Evolutionary conservation across 1,140 invertebrate species (phyloP), one percentile per base, ranked within the genome.

Genomic region (Pseudobourletiella spinata): DNA sequence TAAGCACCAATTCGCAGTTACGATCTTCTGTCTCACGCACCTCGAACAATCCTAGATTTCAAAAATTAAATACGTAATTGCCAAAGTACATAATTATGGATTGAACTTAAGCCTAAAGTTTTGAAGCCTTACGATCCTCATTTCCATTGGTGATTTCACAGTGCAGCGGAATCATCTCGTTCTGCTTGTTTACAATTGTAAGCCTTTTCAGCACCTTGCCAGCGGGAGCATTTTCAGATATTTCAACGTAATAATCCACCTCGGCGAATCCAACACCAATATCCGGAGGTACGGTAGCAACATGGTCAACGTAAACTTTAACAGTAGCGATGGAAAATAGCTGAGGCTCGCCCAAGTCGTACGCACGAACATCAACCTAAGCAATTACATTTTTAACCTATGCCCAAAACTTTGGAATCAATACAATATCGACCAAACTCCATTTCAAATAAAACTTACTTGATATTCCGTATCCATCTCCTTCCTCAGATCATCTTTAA

Each of bases 401-500:
- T n/a, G n/a, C n/a, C n/a, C n/a, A n/a, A n/a, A n/a, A n/a, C n/a
- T n/a, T n/a, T n/a, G n/a, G 42, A 74, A 71, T 68, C 35, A 42
- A 14, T 42, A 18, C 18, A 42, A 18, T 14, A 18, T 42, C 35
- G 18, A 42, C 35, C 14, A 18, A 39, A 11, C 32, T 39, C n/a
- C 32, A 39, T 39, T 39, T 39, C 32, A 39, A 11, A n/a, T 6
- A 18, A 39, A 24, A 56, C 54, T 24, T 76, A 84, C 84, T 73
- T 88, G 86, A 76, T 90, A 92, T 76, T 92, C 88, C 24, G 84
- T 88, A 71, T 88, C 84, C 14, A 84, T 81, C 73, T 91, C 88
- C 73, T 91, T 92, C 42, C 86, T 80, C 28, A 93, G 72, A 73
- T 91, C 87, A 75, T 91, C 88, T 18, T 87, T 81, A 1, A 92